Percentiles rank a stretch among this genome's conserved stretches.
Conservation (phyloP, 2,888 invertebrate species). For the Entomobrya multifasciata region DNA sequence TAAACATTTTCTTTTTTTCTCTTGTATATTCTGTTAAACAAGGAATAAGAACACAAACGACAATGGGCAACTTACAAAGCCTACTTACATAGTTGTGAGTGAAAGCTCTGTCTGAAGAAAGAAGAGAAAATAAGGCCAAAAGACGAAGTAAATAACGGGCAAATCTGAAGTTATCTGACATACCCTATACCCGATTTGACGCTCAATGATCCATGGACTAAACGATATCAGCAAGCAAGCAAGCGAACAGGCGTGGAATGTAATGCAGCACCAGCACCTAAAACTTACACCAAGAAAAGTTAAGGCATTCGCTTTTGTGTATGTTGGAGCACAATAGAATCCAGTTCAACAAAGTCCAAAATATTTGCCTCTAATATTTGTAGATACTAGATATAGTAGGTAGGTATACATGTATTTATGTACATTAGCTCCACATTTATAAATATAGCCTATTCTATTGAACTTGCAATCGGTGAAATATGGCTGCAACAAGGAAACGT, state of each 20-base stretch:
- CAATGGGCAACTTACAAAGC: constrained; percentile 46
- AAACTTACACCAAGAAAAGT: constrained; percentile 3
- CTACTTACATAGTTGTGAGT: not conserved
- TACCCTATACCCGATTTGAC: constrained; percentile 79
- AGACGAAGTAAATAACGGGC: constrained; percentile 76
- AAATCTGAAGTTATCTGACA: constrained; percentile 79
- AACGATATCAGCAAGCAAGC: constrained; percentile 73
- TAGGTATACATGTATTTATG: too few relatives aligned
- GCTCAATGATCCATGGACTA: constrained; percentile 79
- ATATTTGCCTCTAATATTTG: not conserved
- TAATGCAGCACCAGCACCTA: constrained; percentile 26
- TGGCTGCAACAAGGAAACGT: not conserved
- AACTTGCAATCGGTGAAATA: not conserved
- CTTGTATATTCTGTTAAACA: too few relatives aligned
- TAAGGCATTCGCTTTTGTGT: constrained; percentile 7
- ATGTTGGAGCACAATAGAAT: constrained; percentile 16
- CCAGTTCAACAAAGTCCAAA: constrained; percentile 35
- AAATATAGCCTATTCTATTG: not conserved
- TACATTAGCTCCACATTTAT: too few relatives aligned
- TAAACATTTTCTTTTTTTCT: constrained; percentile 41
- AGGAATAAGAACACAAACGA: constrained; percentile 34
- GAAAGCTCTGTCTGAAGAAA: too few relatives aligned
- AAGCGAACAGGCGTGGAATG: constrained; percentile 60
- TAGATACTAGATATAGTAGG: not conserved
- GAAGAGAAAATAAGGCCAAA: constrained; percentile 68